phyloP scores from a whole-genome alignment of 2,113 vertebrate genomes.

The Vicugna pacos region DNA sequence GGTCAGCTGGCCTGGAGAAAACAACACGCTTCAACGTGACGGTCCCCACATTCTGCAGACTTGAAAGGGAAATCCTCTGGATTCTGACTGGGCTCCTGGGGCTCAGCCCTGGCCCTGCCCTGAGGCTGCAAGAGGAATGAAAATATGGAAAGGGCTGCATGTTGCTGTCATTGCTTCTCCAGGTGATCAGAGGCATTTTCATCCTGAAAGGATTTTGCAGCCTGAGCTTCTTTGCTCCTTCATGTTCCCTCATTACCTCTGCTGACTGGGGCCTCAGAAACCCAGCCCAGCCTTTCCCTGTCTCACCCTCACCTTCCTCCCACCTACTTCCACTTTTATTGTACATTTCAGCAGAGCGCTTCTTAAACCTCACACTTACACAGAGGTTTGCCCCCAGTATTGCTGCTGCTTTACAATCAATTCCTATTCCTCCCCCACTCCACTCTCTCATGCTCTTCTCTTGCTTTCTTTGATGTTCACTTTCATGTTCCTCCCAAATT shows the following conservation, averaged over 20 bases:
- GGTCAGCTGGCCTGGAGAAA: conserved; percentile 38
- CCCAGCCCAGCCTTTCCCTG: background rate
- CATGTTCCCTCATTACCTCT: background rate
- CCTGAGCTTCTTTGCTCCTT: background rate
- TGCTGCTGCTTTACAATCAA: background rate
- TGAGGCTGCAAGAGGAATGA: background rate
- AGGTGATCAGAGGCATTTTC: background rate
- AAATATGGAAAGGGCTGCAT: background rate
- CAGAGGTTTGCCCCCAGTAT: background rate
- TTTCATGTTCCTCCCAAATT: background rate
- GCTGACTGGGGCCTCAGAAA: background rate
- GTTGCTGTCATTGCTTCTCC: background rate
- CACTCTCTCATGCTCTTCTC: background rate
- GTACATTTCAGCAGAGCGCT: background rate
- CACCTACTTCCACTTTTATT: background rate
- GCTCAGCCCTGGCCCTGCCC: conserved; percentile 45
- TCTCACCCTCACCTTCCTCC: background rate
- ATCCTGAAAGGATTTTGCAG: background rate
- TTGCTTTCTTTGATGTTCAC: background rate
- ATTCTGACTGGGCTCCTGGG: conserved; percentile 32
- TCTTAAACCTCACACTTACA: background rate
- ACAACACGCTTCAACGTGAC: conserved; percentile 44
- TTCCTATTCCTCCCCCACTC: background rate
- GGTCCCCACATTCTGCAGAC: background rate
- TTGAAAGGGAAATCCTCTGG: conserved; percentile 57